phyloP scores from a whole-genome alignment of 2,888 invertebrate species.

The Scaptomyza reducta region DNA sequence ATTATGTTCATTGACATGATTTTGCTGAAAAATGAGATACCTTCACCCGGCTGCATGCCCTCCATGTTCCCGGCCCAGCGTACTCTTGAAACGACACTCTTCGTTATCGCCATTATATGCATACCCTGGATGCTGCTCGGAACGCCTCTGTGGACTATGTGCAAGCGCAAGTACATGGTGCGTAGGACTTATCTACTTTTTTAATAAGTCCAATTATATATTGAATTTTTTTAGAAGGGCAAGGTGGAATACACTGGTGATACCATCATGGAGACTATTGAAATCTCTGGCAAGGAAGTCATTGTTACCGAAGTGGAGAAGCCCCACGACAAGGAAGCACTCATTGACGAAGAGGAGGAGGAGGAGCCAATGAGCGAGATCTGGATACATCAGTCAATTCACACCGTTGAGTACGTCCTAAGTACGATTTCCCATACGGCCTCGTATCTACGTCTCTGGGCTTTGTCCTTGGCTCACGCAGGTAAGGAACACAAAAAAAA shows the following conservation, averaged over 20 bases:
- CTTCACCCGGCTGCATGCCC: slow-evolving; percentile 85
- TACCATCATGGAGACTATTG: slow-evolving; percentile 69
- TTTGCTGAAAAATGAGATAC: slow-evolving; percentile 86
- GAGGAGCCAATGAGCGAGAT: slow-evolving; percentile 92
- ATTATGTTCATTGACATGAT: slow-evolving; percentile 92
- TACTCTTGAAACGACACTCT: slow-evolving; percentile 89
- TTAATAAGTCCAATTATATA: background rate
- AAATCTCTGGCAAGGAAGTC: slow-evolving; percentile 70
- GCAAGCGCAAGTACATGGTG: slow-evolving; percentile 78
- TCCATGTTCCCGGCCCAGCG: slow-evolving; percentile 89
- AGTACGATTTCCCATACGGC: slow-evolving; percentile 99
- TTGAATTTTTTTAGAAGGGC: slow-evolving; percentile 19
- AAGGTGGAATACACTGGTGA: slow-evolving; percentile 37
- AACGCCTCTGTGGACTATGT: slow-evolving; percentile 92
- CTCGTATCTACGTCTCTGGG: slow-evolving; percentile 98
- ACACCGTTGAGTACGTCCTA: slow-evolving; percentile 98
- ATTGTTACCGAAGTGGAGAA: slow-evolving; percentile 62
- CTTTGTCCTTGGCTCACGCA: slow-evolving; percentile 96
- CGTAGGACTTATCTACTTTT: background rate
- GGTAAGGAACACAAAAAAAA: slow-evolving; percentile 90
- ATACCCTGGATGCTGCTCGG: slow-evolving; percentile 96
- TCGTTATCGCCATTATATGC: slow-evolving; percentile 91
- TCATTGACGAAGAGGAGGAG: slow-evolving; percentile 82
- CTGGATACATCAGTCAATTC: slow-evolving; percentile 97
- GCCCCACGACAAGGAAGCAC: slow-evolving; percentile 84